Evolutionary conservation across 2,113 vertebrate genomes (phyloP).

Genomic region (Puma concolor): DNA sequence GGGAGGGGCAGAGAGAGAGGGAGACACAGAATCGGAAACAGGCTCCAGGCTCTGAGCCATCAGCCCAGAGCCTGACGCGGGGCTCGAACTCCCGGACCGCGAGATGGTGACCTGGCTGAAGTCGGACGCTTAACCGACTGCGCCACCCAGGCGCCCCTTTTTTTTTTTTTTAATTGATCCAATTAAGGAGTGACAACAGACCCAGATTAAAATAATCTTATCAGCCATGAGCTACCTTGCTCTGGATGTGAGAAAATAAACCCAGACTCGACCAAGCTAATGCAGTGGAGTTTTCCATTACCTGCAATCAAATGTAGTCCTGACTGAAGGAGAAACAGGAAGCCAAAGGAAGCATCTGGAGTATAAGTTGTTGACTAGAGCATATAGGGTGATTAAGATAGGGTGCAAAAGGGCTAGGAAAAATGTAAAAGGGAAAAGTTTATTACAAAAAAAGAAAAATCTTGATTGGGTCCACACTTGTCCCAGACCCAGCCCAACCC

Average conservation of each 20-base stretch:
- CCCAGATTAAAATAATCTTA: neutral
- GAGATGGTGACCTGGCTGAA: too few relatives aligned
- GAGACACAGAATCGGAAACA: too few relatives aligned
- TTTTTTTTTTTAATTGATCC: neutral
- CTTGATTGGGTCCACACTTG: neutral
- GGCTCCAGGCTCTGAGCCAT: too few relatives aligned
- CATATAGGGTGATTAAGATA: neutral
- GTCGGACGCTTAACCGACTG: too few relatives aligned
- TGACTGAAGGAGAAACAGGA: neutral
- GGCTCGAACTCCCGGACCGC: too few relatives aligned
- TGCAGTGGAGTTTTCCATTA: neutral
- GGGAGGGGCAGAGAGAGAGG: too few relatives aligned
- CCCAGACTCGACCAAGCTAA: neutral
- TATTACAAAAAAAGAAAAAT: neutral
- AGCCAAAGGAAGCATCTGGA: neutral
- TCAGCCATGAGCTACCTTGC: neutral
- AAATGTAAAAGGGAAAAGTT: neutral
- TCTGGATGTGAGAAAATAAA: neutral
- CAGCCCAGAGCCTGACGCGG: too few relatives aligned
- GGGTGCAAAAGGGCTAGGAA: neutral
- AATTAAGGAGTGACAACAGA: neutral
- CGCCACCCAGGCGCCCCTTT: too few relatives aligned
- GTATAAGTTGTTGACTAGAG: neutral
- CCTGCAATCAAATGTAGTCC: neutral
- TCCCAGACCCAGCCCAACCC: neutral